Conservation (phyloP, 2,113 vertebrate species). For the Ptychochromis oligacanthus region DNA sequence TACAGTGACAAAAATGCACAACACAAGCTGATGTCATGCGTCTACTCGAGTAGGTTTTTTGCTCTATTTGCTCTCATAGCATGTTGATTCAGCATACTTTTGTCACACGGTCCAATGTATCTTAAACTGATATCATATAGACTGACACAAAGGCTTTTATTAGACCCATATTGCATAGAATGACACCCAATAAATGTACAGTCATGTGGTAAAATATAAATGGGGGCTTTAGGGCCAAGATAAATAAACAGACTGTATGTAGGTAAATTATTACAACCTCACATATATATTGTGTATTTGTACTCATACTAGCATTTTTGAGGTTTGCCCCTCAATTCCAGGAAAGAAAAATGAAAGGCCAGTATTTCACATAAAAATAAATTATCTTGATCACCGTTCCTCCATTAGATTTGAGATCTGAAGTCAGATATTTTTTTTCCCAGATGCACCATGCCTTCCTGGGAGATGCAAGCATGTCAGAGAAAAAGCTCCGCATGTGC, state of each 20-base stretch:
- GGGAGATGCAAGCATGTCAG: not conserved
- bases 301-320: not conserved
- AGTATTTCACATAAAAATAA: not conserved
- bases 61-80: not conserved
- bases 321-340: not conserved
- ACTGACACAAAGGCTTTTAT: not conserved
- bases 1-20: not conserved
- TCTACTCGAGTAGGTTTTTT: not conserved
- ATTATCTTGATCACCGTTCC: not conserved
- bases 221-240: not conserved
- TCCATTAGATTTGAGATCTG: not conserved
- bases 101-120: not conserved
- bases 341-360: not conserved
- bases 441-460: slow-evolving; percentile 24
- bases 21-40: not conserved
- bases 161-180: not conserved
- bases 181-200: not conserved
- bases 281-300: too few relatives aligned
- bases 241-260: not conserved
- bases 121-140: not conserved
- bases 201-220: not conserved
- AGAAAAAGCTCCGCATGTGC: not conserved
- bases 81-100: not conserved
- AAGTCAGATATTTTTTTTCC: not conserved
- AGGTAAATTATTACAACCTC: not conserved